phyloP scores from a whole-genome alignment of 2,797 vertebrate species.

The Sebastes trivittatus region DNA sequence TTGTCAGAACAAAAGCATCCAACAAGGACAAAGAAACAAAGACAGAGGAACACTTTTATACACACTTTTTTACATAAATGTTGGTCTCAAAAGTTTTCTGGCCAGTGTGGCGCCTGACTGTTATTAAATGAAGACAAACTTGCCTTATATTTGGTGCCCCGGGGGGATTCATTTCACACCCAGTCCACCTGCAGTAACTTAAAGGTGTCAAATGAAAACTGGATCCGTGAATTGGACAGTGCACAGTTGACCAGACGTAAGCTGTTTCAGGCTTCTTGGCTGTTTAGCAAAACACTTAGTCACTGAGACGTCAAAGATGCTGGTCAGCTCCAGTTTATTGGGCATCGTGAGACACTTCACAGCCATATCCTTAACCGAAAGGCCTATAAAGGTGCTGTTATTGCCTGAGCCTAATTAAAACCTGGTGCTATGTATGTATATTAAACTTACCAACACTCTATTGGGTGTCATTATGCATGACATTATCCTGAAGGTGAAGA shows the following conservation, averaged over 20 bases:
- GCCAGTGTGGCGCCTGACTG: not conserved
- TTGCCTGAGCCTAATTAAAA: not conserved
- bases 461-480: not conserved
- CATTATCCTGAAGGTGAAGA: not conserved
- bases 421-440: not conserved
- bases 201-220: not conserved
- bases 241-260: not conserved
- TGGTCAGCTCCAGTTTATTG: not conserved
- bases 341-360: not conserved
- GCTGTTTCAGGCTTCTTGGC: not conserved
- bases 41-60: not conserved
- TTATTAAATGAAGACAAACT: constrained; percentile 1
- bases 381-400: not conserved
- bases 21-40: not conserved
- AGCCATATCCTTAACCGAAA: not conserved
- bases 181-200: not conserved
- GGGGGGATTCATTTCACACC: constrained; percentile 1
- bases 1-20: not conserved
- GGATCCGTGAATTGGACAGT: not conserved
- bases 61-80: not conserved
- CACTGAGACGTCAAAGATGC: not conserved
- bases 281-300: constrained; percentile 2
- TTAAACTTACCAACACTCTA: not conserved
- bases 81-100: not conserved
- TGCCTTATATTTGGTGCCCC: not conserved